phyloP scores from a whole-genome alignment of 2,113 vertebrate species.

The Prinia subflava region DNA sequence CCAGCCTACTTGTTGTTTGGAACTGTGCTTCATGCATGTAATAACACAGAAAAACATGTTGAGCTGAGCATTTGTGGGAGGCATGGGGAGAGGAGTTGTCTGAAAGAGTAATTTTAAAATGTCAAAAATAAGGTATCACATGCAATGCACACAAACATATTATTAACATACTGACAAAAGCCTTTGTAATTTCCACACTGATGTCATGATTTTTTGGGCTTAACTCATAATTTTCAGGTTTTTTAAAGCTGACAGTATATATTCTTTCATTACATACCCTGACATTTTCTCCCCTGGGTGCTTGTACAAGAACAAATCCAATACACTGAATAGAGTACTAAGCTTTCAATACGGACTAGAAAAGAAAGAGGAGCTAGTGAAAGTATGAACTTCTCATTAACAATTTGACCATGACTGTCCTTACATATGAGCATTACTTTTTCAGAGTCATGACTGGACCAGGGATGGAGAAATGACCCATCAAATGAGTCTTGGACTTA shows the following conservation, averaged over 20 bases:
- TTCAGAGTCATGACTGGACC: neutral
- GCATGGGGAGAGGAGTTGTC: neutral
- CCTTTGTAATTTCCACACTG: neutral
- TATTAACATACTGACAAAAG: constrained; percentile 5
- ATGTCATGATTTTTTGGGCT: neutral
- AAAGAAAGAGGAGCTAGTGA: neutral
- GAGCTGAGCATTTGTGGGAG: neutral
- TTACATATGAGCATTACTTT: neutral
- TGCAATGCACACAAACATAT: neutral
- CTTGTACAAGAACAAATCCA: neutral
- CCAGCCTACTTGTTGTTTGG: neutral
- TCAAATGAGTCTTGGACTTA: neutral
- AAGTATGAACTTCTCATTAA: neutral
- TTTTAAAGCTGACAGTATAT: neutral
- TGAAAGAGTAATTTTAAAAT: neutral
- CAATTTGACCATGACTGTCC: neutral
- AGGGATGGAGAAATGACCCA: neutral
- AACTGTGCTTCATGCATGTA: neutral
- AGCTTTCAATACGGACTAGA: neutral
- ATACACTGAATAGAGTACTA: neutral
- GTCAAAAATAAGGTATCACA: neutral
- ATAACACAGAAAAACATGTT: neutral
- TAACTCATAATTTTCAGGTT: neutral
- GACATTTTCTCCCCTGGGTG: neutral
- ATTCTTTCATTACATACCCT: neutral